Conservation (phyloP, 1,140 invertebrate genomes). For the Eupristina koningsbergeri region DNA sequence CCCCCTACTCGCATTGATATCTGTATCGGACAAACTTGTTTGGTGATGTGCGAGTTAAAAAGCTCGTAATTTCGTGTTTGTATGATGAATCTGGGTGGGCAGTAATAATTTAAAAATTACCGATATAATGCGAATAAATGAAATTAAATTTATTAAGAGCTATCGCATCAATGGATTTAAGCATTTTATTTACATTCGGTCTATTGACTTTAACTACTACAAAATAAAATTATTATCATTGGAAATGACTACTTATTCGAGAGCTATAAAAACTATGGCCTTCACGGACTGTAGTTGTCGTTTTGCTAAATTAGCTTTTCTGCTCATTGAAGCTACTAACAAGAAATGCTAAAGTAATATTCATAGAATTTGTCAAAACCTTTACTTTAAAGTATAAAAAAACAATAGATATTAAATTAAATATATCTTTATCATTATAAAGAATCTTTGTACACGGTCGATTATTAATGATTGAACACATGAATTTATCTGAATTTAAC, state of each 20-base stretch:
- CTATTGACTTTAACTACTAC: background rate
- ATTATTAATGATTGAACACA: too few species aligned
- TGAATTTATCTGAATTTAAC: too few species aligned
- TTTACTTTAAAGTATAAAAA: background rate
- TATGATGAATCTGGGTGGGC: too few species aligned
- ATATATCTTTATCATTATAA: background rate
- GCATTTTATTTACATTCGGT: background rate
- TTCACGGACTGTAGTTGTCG: background rate
- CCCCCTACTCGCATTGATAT: background rate
- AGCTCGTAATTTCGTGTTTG: background rate
- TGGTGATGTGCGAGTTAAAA: background rate
- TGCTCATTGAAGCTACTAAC: background rate
- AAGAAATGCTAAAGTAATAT: background rate
- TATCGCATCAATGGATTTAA: background rate
- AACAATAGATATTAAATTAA: background rate
- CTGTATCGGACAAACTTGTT: constrained; percentile 1
- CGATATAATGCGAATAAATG: background rate
- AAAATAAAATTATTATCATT: background rate
- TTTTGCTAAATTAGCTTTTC: background rate
- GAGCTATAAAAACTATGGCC: background rate
- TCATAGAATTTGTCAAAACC: background rate
- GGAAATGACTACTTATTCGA: background rate
- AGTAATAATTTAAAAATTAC: constrained; percentile 18
- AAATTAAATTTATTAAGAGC: background rate
- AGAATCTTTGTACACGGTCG: too few species aligned